Conservation (phyloP, 1,140 invertebrate species). For the Eubasilissa regina region DNA sequence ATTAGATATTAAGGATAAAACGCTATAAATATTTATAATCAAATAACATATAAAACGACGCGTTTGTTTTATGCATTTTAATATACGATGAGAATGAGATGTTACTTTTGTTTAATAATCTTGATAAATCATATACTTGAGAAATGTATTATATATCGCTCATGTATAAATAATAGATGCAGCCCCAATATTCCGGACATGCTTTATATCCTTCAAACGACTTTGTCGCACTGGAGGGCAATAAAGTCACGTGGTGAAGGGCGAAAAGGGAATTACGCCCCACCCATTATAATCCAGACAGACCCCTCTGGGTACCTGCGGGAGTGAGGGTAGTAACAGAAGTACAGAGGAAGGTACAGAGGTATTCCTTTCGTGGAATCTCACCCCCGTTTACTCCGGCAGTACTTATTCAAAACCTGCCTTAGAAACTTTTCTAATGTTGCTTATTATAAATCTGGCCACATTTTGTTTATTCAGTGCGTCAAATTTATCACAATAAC, state of each 20-base stretch:
- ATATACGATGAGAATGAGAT: background rate
- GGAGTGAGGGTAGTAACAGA: background rate
- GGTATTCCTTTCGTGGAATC: constrained; percentile 25
- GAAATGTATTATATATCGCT: background rate
- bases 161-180: constrained; percentile 1
- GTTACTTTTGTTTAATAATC: too few species aligned
- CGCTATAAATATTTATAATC: too few species aligned
- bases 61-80: too few species aligned
- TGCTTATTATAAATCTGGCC: too few species aligned
- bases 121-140: background rate
- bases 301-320: constrained; percentile 2
- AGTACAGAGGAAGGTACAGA: constrained; percentile 19
- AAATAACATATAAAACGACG: too few species aligned
- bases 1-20: too few species aligned
- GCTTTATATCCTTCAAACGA: constrained; percentile 29
- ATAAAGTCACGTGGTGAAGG: constrained; percentile 38
- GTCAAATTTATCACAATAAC: too few species aligned
- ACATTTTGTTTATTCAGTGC: too few species aligned
- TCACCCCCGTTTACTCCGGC: background rate
- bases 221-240: constrained; percentile 34
- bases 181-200: constrained; percentile 10
- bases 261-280: constrained; percentile 3
- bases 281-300: constrained; percentile 2
- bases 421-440: too few species aligned
- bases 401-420: background rate